These are phyloP conservation scores for Okapia johnstoni DNA, from an alignment of 2,113 vertebrate species.

Conservation along the genomic window DNA sequence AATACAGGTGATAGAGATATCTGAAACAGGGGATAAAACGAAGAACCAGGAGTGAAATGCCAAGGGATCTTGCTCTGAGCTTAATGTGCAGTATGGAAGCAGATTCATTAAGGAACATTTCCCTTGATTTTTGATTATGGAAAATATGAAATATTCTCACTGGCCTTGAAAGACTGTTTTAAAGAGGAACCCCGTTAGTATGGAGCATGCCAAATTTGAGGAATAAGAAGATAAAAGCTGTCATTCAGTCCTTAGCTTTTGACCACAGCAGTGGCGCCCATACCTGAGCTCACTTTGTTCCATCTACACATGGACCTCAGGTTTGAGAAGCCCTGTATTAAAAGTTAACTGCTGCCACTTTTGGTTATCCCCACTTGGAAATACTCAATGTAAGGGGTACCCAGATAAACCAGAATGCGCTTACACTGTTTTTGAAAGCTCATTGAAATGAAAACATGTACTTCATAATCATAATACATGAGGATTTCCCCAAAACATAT, in stretches of 20 bases:
- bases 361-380: neutral
- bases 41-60: neutral
- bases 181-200: neutral
- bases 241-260: neutral
- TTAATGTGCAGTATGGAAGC: neutral
- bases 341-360: neutral
- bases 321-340: neutral
- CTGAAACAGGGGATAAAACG: neutral
- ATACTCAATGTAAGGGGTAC: neutral
- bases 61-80: neutral
- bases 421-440: neutral
- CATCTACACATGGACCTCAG: fast-evolving
- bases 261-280: neutral
- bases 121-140: neutral
- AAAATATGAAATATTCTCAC: neutral
- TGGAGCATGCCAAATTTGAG: neutral
- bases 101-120: neutral
- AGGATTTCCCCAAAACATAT: neutral
- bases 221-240: neutral
- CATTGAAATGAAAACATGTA: neutral
- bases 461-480: neutral
- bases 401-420: neutral
- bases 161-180: neutral
- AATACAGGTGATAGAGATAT: neutral
- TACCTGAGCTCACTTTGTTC: too few relatives aligned